These are phyloP conservation scores for Drosophila maculinotata DNA, from an alignment of 2,888 invertebrate species.

Conservation along the genomic window DNA sequence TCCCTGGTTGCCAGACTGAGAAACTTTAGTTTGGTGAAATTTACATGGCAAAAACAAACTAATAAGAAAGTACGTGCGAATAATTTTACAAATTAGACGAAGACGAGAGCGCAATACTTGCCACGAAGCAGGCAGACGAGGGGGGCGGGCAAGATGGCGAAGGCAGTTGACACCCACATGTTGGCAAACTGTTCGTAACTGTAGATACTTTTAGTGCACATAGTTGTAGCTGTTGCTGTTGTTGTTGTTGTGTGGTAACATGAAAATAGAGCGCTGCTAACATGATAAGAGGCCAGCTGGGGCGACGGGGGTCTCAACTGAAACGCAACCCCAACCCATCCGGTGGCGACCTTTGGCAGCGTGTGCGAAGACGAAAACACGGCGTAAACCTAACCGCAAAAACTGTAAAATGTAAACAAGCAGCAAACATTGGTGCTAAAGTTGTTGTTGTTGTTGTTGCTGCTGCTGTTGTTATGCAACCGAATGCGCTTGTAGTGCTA, in stretches of 20 bases:
- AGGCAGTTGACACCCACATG: conserved; percentile 52
- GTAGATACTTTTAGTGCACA: conserved; percentile 27
- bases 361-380: conserved; percentile 42
- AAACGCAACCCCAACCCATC: not conserved
- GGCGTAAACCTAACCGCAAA: conserved; percentile 69
- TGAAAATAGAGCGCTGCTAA: conserved; percentile 58
- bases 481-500: conserved; percentile 24
- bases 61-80: conserved; percentile 76
- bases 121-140: not conserved
- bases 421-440: conserved; percentile 45
- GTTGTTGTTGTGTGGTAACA: conserved; percentile 33
- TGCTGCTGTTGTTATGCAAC: conserved; percentile 35
- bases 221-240: conserved; percentile 24
- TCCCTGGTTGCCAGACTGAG: conserved; percentile 22
- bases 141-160: not conserved
- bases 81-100: conserved; percentile 75
- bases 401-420: conserved; percentile 65
- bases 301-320: conserved; percentile 10
- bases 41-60: conserved; percentile 65
- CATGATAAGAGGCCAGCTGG: conserved; percentile 68
- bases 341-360: conserved; percentile 22
- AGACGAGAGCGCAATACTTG: conserved; percentile 23
- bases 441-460: conserved; percentile 18
- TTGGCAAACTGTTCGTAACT: conserved; percentile 41
- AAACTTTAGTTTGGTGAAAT: conserved; percentile 50